A percentile compares a stretch with the other conserved stretches of the same genome.
These are phyloP conservation scores for Eupithecia insigniata DNA, from an alignment of 2,888 invertebrate species.

Conservation along the genomic window DNA sequence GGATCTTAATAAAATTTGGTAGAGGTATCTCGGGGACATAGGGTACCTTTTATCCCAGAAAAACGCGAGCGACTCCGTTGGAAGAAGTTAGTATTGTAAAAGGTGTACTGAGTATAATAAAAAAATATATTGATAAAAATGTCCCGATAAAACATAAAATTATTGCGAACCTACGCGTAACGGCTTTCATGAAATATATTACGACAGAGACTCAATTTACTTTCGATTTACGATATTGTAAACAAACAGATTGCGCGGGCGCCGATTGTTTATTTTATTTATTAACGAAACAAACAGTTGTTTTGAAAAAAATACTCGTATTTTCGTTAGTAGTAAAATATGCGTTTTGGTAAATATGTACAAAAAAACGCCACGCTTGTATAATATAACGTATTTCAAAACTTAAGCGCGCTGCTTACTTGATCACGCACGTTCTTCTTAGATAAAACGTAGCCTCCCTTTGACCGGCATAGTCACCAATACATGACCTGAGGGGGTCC, in stretches of 20 bases:
- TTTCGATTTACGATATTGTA: conserved; percentile 48
- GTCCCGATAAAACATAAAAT: background rate
- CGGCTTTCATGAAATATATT: conserved; percentile 58
- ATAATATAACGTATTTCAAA: no score
- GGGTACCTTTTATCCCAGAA: no score
- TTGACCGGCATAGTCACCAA: no score
- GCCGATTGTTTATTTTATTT: conserved; percentile 8
- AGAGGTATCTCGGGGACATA: no score
- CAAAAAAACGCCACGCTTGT: no score
- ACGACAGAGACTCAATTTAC: conserved; percentile 51
- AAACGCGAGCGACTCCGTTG: no score
- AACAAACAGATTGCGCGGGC: conserved; percentile 16
- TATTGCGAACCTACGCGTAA: conserved; percentile 51
- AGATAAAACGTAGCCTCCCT: no score
- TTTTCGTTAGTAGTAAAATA: background rate
- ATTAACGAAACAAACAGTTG: background rate
- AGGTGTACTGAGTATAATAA: background rate
- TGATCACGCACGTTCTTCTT: no score
- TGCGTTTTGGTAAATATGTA: background rate
- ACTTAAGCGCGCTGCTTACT: no score
- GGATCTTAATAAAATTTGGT: no score
- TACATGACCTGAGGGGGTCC: no score
- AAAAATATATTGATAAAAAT: background rate
- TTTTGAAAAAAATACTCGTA: background rate
- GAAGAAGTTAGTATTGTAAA: no score